Evolutionary conservation across 2,797 vertebrate species (phyloP), one percentile per base, ranked within the genome.

Genomic region (Tokudaia tokunoshimensis): DNA sequence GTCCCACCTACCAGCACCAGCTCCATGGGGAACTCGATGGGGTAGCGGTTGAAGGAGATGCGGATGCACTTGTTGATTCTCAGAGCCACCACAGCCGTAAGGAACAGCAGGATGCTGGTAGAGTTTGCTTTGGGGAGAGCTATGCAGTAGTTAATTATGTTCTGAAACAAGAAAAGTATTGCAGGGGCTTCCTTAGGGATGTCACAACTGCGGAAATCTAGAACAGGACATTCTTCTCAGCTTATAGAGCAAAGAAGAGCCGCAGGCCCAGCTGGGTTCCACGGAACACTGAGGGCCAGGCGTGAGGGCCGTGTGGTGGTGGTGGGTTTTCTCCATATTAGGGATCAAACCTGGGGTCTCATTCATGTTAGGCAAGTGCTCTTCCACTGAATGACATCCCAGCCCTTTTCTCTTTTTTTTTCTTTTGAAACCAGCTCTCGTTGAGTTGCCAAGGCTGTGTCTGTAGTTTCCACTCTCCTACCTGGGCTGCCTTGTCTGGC

Each of bases 11-110:
- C 98, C 98, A 98, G 96, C 70, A 98, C 22, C 37, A 98, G 92
- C 75, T 98, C 98, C 98, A 98, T 98, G 24, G 98, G 98, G 96
- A 98, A 98, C 41, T 98, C 96, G 11, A 98, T 90, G 74, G 97
- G 98, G 61, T 96, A 98, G 0, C 2, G 82, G 84, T 98, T 98
- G 59, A 98, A 98, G 61, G 95, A 96, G 74, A 98, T 96, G 61
- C 52, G 94, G 94, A 98, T 96, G 74, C 95, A 98, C 89, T 95
- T 98, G 89, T 96, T 98, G 95, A 96, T 34, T 89, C 96, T 97
- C 94, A 98, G 93, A 34, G 74, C 37, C 9, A 97, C 96, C 37
- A 97, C 0, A 31, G 96, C 70, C 3, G 98, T 96, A 59, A 98
- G 94, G 95, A 98, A 98, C 0, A 98, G 94, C 59, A 98, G 84